Base-by-base conservation (phyloP, 2,797 vertebrate species). In the Coracias cyanogaster region DNA sequence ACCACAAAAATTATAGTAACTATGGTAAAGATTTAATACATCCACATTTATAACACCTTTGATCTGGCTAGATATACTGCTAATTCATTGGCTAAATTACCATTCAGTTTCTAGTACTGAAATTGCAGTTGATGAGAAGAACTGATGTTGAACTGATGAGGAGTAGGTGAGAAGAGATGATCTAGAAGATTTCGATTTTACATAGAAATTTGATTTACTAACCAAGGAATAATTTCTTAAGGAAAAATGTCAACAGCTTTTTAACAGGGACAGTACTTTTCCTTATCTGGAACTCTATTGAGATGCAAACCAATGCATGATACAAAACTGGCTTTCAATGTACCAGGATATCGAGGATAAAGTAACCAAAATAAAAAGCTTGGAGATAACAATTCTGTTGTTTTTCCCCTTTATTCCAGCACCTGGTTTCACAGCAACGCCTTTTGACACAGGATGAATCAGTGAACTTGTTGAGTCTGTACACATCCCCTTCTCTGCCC, bases 401-500 rank as follows among this genome's bases (percentile, higher is more conserved):
- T 29, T 86, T 80, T 96, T 74, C 94, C 85, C 93, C 77, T 97
- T 94, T 98, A 96, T 86, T 91, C 90, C 94, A 99, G 99, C 98
- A 98, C 86, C 98, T 99, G 98, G 98, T 99, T 96, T 99, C 99
- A 73, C 99, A 99, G 97, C 98, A 99, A 29, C 99, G 98, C 95
- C 97, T 99, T 96, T 98, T 99, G 94, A 98, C 99, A 93, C 98
- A 99, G 21, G 99, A 99, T 96, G 99, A 99, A 96, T 99, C 99
- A 17, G 96, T 99, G 98, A 99, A 99, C 69, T 98, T 99, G 97
- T 96, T 99, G 97, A 99, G 98, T 97, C 98, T 99, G 76, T 99
- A 99, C 97, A 99, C 99, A 5, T 99, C 99, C 93, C 99, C 99
- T 52, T 99, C 99, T 89, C 98, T 99, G 96, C 99, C 99, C 93